These are phyloP conservation scores for Malacoctenus gilli DNA, from an alignment of 2,797 vertebrate genomes.

Conservation along the genomic window DNA sequence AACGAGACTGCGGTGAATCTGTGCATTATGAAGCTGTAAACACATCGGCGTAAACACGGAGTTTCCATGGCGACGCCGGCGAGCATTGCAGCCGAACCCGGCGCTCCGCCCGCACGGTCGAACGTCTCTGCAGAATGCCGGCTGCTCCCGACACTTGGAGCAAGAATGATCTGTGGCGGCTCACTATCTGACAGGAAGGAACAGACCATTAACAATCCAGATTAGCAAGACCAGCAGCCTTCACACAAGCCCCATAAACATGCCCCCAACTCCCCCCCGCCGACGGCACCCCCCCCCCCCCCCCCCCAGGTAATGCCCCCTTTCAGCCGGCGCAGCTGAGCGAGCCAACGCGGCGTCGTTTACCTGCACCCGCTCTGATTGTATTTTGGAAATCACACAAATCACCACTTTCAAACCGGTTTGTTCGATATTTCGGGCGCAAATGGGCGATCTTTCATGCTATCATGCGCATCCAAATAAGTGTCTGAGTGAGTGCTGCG, in stretches of 20 bases:
- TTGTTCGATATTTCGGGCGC: conserved; percentile 36
- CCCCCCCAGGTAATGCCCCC: conserved; percentile 22
- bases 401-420: conserved; percentile 26
- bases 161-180: conserved; percentile 34
- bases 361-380: conserved; percentile 24
- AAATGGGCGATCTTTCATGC: conserved; percentile 35
- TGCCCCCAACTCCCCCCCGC: conserved; percentile 33
- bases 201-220: conserved; percentile 63
- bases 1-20: conserved; percentile 24
- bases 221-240: conserved; percentile 50
- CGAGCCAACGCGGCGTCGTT: conserved; percentile 25
- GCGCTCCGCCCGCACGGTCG: conserved; percentile 36
- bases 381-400: conserved; percentile 41
- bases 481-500: conserved; percentile 7
- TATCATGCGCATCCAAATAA: conserved; percentile 30
- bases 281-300: neutral
- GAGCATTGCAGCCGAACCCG: conserved; percentile 28
- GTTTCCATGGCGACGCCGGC: conserved; percentile 59
- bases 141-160: conserved; percentile 37
- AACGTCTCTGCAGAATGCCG: conserved; percentile 46
- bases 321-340: conserved; percentile 13
- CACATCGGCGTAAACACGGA: conserved; percentile 22
- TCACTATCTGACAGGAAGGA: conserved; percentile 60
- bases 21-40: conserved; percentile 33
- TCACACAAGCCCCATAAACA: conserved; percentile 43